phyloP scores from a whole-genome alignment of 2,888 invertebrate genomes.

The Lumbricus terrestris region DNA sequence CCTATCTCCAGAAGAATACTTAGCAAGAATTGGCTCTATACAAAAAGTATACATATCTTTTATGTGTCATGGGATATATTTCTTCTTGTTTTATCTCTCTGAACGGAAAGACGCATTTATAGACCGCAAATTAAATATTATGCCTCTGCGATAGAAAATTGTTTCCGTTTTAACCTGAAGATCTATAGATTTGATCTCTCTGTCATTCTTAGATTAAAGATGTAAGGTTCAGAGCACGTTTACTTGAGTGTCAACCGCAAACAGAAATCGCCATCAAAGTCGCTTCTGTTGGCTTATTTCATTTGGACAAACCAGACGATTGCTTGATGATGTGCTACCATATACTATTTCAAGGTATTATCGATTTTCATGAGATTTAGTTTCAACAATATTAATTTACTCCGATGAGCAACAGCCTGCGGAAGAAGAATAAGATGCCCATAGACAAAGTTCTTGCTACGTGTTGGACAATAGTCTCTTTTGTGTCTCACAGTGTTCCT shows the following conservation, averaged over 20 bases:
- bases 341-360: background rate
- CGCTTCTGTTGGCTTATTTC: background rate
- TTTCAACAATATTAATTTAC: background rate
- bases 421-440: background rate
- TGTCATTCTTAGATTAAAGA: background rate
- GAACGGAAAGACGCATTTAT: too few species aligned
- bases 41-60: too few species aligned
- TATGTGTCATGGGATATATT: too few species aligned
- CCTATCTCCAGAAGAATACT: too few species aligned
- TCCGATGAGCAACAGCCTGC: background rate
- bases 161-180: background rate
- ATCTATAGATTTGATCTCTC: background rate
- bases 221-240: background rate
- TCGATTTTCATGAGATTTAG: background rate
- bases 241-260: background rate
- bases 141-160: background rate
- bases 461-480: background rate
- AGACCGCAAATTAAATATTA: background rate
- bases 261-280: background rate
- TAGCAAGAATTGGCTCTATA: too few species aligned
- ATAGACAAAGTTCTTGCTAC: background rate
- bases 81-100: too few species aligned
- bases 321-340: too few species aligned
- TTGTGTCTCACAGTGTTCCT: background rate
- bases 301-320: background rate